Percentiles rank a stretch among this genome's conserved stretches.
Evolutionary conservation across 2,888 invertebrate species (phyloP).

Genomic region (Euplexia lucipara): DNA sequence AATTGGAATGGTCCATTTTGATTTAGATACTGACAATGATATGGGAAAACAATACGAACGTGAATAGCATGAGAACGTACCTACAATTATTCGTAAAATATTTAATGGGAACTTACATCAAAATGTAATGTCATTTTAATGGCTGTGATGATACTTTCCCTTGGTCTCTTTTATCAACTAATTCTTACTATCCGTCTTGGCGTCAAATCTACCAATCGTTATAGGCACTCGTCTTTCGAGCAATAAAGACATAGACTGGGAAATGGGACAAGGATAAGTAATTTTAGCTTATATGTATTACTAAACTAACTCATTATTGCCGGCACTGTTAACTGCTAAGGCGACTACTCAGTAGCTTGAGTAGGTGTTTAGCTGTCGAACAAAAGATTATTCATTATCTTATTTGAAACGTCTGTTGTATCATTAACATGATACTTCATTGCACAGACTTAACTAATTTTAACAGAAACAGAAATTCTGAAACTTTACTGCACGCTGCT

Average conservation of each 20-base stretch:
- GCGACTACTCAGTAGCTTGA: constrained; percentile 27
- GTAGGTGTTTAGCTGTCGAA: constrained; percentile 68
- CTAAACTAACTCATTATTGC: constrained; percentile 78
- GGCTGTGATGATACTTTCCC: constrained; percentile 42
- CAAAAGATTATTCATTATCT: constrained; percentile 81
- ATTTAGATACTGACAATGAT: constrained; percentile 33
- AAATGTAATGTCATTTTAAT: constrained; percentile 63
- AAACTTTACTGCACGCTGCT: constrained; percentile 17
- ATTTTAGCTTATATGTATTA: constrained; percentile 71
- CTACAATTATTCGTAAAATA: constrained; percentile 44
- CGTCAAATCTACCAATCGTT: constrained; percentile 25
- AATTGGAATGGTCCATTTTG: constrained; percentile 23
- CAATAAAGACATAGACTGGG: constrained; percentile 38
- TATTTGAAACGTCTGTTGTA: constrained; percentile 67
- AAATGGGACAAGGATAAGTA: constrained; percentile 76
- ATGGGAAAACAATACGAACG: constrained; percentile 51
- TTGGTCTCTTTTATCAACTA: constrained; percentile 32
- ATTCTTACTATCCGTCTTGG: constrained; percentile 26
- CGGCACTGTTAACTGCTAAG: constrained; percentile 39
- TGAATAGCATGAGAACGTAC: constrained; percentile 53
- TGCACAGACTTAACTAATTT: constrained; percentile 31
- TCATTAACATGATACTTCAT: constrained; percentile 71
- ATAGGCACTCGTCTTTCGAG: not conserved
- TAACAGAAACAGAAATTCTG: constrained; percentile 22
- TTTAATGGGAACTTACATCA: constrained; percentile 42